Conservation (phyloP, 2,797 vertebrate genomes). For the Tauraco hartlaubi region DNA sequence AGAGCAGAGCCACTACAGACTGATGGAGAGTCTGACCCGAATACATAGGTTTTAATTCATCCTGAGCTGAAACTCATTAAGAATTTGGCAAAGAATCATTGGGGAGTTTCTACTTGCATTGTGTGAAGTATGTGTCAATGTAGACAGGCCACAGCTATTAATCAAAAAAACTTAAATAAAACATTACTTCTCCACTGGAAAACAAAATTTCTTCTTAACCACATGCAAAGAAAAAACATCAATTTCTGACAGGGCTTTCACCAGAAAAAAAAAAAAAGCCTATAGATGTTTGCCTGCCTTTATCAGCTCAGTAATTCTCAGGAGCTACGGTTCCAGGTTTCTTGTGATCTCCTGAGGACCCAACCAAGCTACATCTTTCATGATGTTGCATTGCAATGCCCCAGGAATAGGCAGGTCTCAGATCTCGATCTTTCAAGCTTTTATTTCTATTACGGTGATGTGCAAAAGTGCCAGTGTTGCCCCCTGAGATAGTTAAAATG, state of each 20-base stretch:
- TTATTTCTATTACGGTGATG: constrained; percentile 51
- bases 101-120: background rate
- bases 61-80: background rate
- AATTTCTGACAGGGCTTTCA: constrained; percentile 44
- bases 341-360: constrained; percentile 50
- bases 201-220: background rate
- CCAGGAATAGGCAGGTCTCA: constrained; percentile 38
- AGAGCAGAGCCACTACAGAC: background rate
- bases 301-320: constrained; percentile 29
- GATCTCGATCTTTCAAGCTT: constrained; percentile 43
- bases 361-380: constrained; percentile 31
- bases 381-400: background rate
- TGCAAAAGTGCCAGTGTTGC: constrained; percentile 27
- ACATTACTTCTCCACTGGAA: constrained; percentile 6
- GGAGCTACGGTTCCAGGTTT: constrained; percentile 47
- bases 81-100: background rate
- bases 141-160: background rate
- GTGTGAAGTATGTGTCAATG: background rate
- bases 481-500: constrained; percentile 24
- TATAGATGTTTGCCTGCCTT: constrained; percentile 7
- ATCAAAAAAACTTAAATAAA: constrained; percentile 35
- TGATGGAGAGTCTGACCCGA: background rate
- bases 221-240: background rate
- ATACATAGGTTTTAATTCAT: background rate
- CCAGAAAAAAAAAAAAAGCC: background rate